phyloP scores from a whole-genome alignment of 2,797 vertebrate species.

The Prunella strophiata region DNA sequence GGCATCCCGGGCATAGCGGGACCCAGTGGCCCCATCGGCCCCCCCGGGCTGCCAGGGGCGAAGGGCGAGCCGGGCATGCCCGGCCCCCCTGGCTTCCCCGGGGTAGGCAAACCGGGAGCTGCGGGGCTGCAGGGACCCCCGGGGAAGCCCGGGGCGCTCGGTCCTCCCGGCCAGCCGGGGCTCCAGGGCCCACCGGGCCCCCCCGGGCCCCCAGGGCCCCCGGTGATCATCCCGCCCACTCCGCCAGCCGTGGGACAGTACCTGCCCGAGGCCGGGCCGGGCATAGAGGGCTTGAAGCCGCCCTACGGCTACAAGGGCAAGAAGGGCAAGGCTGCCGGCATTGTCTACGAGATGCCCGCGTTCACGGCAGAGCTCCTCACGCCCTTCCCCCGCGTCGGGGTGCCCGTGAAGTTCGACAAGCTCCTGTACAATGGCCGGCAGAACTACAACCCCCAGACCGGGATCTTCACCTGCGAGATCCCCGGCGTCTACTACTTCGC shows the following conservation, averaged over 20 bases:
- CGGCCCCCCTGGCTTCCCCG: slow-evolving; percentile 89
- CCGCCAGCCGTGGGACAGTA: slow-evolving; percentile 84
- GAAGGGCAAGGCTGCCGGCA: slow-evolving; percentile 79
- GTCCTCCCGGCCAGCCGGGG: slow-evolving; percentile 87
- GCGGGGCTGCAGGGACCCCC: slow-evolving; percentile 87
- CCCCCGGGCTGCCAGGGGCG: slow-evolving; percentile 88
- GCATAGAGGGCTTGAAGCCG: slow-evolving; percentile 83
- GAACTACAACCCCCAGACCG: slow-evolving; percentile 93
- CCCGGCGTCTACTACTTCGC: slow-evolving; percentile 96
- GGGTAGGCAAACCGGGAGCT: slow-evolving; percentile 86
- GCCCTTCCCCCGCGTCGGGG: slow-evolving; percentile 91
- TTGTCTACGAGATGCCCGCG: slow-evolving; percentile 85
- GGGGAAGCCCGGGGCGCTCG: slow-evolving; percentile 87
- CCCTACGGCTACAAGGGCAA: slow-evolving; percentile 82
- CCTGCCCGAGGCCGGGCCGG: slow-evolving; percentile 83
- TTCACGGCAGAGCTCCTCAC: slow-evolving; percentile 92
- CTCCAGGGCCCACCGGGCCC: slow-evolving; percentile 89
- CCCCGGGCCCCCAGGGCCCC: slow-evolving; percentile 87
- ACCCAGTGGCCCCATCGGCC: slow-evolving; percentile 91
- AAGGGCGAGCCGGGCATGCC: slow-evolving; percentile 88
- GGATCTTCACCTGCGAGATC: slow-evolving; percentile 92
- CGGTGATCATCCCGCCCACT: slow-evolving; percentile 77
- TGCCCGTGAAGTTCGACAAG: slow-evolving; percentile 93
- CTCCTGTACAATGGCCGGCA: slow-evolving; percentile 93
- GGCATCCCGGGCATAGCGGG: slow-evolving; percentile 93